Percentiles rank a stretch among this genome's conserved stretches.
phyloP scores from a whole-genome alignment of 2,113 vertebrate genomes.

The Microcebus lehilahytsara region DNA sequence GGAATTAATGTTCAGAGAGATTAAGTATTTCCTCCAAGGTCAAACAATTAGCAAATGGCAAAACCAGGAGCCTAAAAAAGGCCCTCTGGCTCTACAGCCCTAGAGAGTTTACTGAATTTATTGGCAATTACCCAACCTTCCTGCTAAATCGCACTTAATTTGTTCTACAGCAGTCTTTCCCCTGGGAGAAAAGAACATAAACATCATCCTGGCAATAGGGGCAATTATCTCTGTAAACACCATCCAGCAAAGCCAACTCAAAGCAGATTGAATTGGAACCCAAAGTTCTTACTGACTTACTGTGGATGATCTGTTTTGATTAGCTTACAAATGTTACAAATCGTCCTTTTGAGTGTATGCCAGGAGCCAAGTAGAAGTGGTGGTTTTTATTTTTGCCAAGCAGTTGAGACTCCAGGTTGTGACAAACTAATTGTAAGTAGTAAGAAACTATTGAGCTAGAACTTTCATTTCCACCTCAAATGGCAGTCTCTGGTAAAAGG shows the following conservation, averaged over 20 bases:
- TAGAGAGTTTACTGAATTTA: background rate
- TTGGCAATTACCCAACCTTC: background rate
- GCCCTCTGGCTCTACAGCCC: background rate
- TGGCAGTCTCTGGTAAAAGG: background rate
- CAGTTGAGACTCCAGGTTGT: constrained; percentile 39
- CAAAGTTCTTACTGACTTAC: background rate
- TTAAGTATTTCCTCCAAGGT: background rate
- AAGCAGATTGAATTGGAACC: constrained; percentile 47
- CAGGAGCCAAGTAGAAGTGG: constrained; percentile 26
- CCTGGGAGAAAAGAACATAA: background rate
- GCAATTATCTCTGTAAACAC: constrained; percentile 4
- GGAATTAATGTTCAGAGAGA: background rate
- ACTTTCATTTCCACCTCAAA: constrained; percentile 37
- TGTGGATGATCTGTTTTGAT: constrained; percentile 39
- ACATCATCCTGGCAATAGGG: background rate
- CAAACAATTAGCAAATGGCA: background rate
- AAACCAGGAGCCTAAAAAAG: background rate
- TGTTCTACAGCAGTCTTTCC: background rate
- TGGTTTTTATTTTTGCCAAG: constrained; percentile 30
- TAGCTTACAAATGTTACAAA: constrained; percentile 30
- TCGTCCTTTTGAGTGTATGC: constrained; percentile 38
- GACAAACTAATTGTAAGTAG: constrained; percentile 20
- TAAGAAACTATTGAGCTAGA: background rate
- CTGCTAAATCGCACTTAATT: constrained; percentile 29
- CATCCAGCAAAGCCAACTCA: background rate